Percentiles rank a stretch among this genome's conserved stretches.
These are phyloP conservation scores for Oceanodroma tethys DNA, from an alignment of 2,113 vertebrate genomes.

Conservation along the genomic window DNA sequence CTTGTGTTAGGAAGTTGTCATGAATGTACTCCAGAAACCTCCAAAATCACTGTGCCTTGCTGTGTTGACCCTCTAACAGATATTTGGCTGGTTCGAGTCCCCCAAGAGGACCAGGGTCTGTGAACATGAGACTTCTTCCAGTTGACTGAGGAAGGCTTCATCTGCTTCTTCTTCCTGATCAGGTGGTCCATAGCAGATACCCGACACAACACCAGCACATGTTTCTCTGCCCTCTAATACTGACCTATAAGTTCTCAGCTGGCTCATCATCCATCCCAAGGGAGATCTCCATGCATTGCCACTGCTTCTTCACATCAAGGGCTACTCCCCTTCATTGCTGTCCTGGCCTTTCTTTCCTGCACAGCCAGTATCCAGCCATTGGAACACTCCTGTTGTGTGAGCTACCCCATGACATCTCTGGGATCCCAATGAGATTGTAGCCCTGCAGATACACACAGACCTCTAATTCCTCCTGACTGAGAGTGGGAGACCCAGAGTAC, in stretches of 20 bases:
- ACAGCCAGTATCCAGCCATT: neutral
- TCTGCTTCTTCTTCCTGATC: neutral
- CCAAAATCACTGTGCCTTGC: neutral
- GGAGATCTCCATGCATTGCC: neutral
- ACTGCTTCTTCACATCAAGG: neutral
- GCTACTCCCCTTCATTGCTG: neutral
- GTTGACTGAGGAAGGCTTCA: neutral
- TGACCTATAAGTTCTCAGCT: neutral
- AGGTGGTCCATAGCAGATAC: neutral
- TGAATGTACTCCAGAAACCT: neutral
- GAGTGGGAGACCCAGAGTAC: neutral
- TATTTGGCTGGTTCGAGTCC: neutral
- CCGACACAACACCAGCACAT: neutral
- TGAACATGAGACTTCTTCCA: neutral
- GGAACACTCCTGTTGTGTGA: neutral
- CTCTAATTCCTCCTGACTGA: neutral
- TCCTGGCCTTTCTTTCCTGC: neutral
- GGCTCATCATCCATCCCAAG: neutral
- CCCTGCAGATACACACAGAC: neutral
- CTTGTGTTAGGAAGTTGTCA: neutral
- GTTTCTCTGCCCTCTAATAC: neutral
- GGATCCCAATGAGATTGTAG: neutral
- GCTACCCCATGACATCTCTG: neutral
- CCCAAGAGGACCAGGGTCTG: neutral
- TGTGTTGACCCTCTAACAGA: neutral